Evolutionary conservation across 92 coral and sea anemone genomes (phyloP).

Genomic region (Zoanthus gigantus): DNA sequence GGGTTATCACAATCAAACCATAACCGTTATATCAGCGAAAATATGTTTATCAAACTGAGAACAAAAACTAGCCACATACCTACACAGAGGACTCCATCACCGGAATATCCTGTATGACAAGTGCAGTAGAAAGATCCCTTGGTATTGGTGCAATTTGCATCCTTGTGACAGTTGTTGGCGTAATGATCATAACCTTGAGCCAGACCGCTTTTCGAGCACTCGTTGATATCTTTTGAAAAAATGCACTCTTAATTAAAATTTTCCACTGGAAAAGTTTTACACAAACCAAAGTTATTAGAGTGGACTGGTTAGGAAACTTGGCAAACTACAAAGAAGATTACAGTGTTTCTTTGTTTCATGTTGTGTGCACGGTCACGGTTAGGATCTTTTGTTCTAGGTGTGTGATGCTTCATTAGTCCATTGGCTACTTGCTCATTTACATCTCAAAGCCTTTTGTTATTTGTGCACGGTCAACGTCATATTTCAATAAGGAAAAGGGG

Average conservation of each 20-base stretch:
- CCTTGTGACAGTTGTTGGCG: slow-evolving; percentile 78
- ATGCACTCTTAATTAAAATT: neutral
- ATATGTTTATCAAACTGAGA: neutral
- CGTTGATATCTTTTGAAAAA: slow-evolving; percentile 19
- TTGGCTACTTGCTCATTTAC: no score
- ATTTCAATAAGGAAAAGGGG: no score
- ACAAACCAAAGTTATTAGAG: no score
- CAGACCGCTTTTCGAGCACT: slow-evolving; percentile 32
- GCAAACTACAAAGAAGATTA: no score
- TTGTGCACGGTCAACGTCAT: no score
- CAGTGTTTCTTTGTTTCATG: no score
- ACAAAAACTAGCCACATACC: slow-evolving; percentile 48
- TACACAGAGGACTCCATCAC: slow-evolving; percentile 79
- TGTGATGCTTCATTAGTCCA: no score
- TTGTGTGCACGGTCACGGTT: no score
- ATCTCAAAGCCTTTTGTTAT: no score
- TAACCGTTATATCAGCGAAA: neutral
- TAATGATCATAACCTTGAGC: slow-evolving; percentile 48
- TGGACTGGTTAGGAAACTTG: no score
- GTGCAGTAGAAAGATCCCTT: slow-evolving; percentile 89
- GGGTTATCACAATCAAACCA: neutral
- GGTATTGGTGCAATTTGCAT: slow-evolving; percentile 92
- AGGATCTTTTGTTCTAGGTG: no score
- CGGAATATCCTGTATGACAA: slow-evolving; percentile 82
- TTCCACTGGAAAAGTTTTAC: no score